These are phyloP conservation scores for Tachystola acroxantha DNA, from an alignment of 2,888 invertebrate genomes.

Conservation along the genomic window DNA sequence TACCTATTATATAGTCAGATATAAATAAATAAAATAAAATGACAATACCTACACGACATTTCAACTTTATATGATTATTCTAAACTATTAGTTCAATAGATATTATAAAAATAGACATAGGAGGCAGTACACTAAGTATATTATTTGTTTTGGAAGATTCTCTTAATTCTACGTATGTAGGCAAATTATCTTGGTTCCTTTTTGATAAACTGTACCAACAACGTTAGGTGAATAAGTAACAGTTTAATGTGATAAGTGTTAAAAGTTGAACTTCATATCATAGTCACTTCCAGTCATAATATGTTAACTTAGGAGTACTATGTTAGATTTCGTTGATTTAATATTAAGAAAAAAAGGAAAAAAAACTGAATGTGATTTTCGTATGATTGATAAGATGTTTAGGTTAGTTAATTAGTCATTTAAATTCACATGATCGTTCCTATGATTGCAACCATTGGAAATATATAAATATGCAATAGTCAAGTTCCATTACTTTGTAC, in stretches of 20 bases:
- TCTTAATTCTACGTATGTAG: slow-evolving; percentile 31
- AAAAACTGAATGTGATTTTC: slow-evolving; percentile 63
- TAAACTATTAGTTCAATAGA: slow-evolving; percentile 8
- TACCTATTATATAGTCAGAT: slow-evolving; percentile 9
- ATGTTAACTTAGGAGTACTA: slow-evolving; percentile 69
- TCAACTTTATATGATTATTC: slow-evolving; percentile 3
- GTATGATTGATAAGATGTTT: slow-evolving; percentile 44
- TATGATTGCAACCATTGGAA: slow-evolving; percentile 56
- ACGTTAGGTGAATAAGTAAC: slow-evolving; percentile 38
- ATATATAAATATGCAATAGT: slow-evolving; percentile 51
- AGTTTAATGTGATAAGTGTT: slow-evolving; percentile 68
- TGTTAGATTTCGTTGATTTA: slow-evolving; percentile 44
- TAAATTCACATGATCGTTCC: slow-evolving; percentile 60
- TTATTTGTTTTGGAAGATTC: slow-evolving; percentile 30
- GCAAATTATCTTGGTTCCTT: slow-evolving; percentile 57
- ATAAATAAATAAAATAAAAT: slow-evolving; percentile 13
- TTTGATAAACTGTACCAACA: slow-evolving; percentile 43
- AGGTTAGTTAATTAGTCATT: slow-evolving; percentile 43
- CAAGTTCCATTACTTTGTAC: slow-evolving; percentile 60
- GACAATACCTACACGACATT: slow-evolving; percentile 12
- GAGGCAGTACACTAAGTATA: slow-evolving; percentile 44
- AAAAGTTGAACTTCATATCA: slow-evolving; percentile 61
- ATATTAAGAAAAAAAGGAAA: slow-evolving; percentile 41
- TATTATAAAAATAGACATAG: slow-evolving; percentile 35
- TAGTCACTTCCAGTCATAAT: slow-evolving; percentile 79